Conservation (phyloP, 37 sponge, comb jelly and placozoan genomes). For the Diacarnus erythraeanus region DNA sequence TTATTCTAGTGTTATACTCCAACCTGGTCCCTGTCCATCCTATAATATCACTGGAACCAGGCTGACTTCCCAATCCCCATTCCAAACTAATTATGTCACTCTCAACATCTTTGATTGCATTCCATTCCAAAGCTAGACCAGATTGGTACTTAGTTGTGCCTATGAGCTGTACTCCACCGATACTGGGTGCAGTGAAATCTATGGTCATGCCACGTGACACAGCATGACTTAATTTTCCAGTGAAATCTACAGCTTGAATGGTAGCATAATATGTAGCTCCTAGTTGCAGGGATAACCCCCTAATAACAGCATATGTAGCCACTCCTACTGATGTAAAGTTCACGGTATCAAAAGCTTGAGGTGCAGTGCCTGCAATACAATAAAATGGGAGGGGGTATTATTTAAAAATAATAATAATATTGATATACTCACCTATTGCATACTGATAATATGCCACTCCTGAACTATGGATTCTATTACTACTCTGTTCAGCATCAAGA, state of each 20-base stretch:
- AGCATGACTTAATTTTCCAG: conserved; percentile 18
- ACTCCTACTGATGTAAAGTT: conserved; percentile 60
- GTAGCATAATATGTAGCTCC: conserved; percentile 69
- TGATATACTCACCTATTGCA: conserved; percentile 58
- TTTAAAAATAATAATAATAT: background rate
- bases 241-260: conserved; percentile 51
- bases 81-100: conserved; percentile 46
- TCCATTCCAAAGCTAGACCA: conserved; percentile 38
- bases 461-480: conserved; percentile 27
- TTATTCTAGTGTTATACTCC: background rate
- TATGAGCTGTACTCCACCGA: conserved; percentile 20
- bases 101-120: conserved; percentile 43
- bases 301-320: conserved; percentile 34
- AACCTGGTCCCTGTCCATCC: conserved; percentile 29
- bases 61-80: conserved; percentile 61
- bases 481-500: conserved; percentile 31
- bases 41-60: conserved; percentile 46
- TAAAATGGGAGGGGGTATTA: background rate
- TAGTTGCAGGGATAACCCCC: conserved; percentile 39
- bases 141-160: background rate
- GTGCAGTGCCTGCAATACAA: conserved; percentile 32
- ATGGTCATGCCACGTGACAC: conserved; percentile 42
- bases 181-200: conserved; percentile 70
- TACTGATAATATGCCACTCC: conserved; percentile 67
- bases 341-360: conserved; percentile 32